Evolutionary conservation across 2,888 invertebrate species (phyloP).

Genomic region (Drosophila atroscutellata): DNA sequence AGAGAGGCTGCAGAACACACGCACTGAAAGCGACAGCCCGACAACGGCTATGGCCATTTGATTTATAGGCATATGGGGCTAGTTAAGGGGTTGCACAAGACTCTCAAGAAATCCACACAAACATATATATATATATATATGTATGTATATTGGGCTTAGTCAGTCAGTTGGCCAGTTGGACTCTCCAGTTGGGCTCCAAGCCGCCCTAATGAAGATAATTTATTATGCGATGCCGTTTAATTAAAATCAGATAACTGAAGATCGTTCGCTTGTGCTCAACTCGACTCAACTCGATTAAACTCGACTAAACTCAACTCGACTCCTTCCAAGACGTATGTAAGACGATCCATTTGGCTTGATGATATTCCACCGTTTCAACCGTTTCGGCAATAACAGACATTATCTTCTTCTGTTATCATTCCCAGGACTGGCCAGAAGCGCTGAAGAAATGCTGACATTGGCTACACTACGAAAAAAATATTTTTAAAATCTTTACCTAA

Average conservation of each 20-base stretch:
- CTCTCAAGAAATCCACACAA: slow-evolving; percentile 2
- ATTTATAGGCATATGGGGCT: slow-evolving; percentile 55
- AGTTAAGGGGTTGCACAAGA: slow-evolving; percentile 31
- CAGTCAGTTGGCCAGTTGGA: slow-evolving; percentile 47
- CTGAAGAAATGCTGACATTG: slow-evolving; percentile 56
- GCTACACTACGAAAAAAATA: not conserved
- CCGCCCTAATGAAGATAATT: slow-evolving; percentile 85
- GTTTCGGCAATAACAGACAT: slow-evolving; percentile 35
- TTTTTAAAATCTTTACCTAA: not conserved
- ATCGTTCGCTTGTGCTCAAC: slow-evolving; percentile 55
- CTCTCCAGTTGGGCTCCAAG: slow-evolving; percentile 20
- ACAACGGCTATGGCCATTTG: slow-evolving; percentile 52
- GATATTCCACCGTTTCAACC: slow-evolving; percentile 34
- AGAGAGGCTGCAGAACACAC: slow-evolving; percentile 60
- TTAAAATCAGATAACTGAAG: slow-evolving; percentile 84
- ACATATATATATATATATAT: slow-evolving; percentile 18
- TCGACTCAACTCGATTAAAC: slow-evolving; percentile 32
- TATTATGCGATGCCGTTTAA: slow-evolving; percentile 85
- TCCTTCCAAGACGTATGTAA: slow-evolving; percentile 49
- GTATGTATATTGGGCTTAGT: slow-evolving; percentile 44
- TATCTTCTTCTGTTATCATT: slow-evolving; percentile 36
- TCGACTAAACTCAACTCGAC: slow-evolving; percentile 27
- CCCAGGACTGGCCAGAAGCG: slow-evolving; percentile 16
- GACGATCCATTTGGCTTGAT: slow-evolving; percentile 25
- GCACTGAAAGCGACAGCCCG: slow-evolving; percentile 53